phyloP scores from a whole-genome alignment of 2,113 vertebrate genomes.

The Pygoscelis adeliae region DNA sequence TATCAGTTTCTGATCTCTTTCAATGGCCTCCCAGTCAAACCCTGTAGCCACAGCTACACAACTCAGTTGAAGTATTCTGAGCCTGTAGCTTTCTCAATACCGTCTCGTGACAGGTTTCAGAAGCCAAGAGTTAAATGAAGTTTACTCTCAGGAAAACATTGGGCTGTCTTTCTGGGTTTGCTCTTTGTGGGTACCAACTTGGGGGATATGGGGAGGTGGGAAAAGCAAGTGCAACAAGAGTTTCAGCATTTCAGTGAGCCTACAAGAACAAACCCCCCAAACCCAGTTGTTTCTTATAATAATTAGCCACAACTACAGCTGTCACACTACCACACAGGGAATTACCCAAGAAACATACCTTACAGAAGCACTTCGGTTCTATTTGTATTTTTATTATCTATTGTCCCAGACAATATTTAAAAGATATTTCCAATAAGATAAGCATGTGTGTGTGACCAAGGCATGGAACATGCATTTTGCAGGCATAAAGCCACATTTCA shows the following conservation, averaged over 20 bases:
- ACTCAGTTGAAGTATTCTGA: background rate
- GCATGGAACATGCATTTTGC: background rate
- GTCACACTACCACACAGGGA: background rate
- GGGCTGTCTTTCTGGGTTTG: background rate
- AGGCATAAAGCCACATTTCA: background rate
- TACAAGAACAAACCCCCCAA: background rate
- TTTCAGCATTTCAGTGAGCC: background rate
- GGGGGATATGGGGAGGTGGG: fast-evolving
- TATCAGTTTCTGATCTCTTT: background rate
- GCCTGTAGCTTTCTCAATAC: background rate
- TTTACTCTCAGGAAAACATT: background rate
- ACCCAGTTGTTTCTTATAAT: background rate
- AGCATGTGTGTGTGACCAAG: fast-evolving
- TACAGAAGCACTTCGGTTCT: background rate
- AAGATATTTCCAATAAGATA: background rate
- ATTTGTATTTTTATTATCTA: background rate
- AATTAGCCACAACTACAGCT: background rate
- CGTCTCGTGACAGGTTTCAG: background rate
- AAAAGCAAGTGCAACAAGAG: background rate
- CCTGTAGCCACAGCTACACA: background rate
- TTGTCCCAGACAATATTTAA: background rate
- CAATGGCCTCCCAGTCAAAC: background rate
- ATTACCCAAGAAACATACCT: background rate
- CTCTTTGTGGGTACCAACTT: background rate
- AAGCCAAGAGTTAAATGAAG: background rate